A percentile compares a stretch with the other conserved stretches of the same genome.
phyloP scores from a whole-genome alignment of 2,113 vertebrate species.

The Aleadryas rufinucha region DNA sequence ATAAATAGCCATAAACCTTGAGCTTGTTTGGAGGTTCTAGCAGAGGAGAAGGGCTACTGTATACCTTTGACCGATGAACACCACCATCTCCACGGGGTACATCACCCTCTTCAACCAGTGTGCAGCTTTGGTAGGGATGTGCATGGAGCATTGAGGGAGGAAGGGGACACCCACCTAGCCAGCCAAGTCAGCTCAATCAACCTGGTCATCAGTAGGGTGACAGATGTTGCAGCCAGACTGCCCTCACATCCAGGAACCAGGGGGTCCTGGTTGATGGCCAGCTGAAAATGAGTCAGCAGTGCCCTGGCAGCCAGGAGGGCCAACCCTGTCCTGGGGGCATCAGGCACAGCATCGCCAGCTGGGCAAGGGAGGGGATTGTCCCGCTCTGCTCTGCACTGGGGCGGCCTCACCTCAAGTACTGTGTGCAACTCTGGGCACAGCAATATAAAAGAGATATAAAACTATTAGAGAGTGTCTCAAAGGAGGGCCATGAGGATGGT shows the following conservation, averaged over 20 bases:
- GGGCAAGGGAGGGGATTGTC: neutral
- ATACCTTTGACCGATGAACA: constrained; percentile 78
- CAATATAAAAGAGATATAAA: neutral
- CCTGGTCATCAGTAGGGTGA: constrained; percentile 90
- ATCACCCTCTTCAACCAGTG: constrained; percentile 87
- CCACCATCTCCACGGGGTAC: constrained; percentile 71
- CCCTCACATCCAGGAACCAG: constrained; percentile 68
- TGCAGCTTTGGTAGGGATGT: constrained; percentile 90
- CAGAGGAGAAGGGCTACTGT: constrained; percentile 91
- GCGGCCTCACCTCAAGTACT: rapidly evolving
- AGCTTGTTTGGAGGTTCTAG: constrained; percentile 95
- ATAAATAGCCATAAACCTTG: constrained; percentile 70
- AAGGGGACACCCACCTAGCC: constrained; percentile 90
- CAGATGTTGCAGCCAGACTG: constrained; percentile 83
- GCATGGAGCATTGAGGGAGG: constrained; percentile 89
- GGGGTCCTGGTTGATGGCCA: neutral
- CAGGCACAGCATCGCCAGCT: rapidly evolving
- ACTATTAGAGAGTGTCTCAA: neutral
- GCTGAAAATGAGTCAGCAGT: neutral
- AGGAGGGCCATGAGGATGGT: neutral
- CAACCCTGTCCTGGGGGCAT: neutral
- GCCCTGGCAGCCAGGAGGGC: neutral
- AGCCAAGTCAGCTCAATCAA: constrained; percentile 95
- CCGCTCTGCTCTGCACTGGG: rapidly evolving
- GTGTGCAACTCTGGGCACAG: neutral